A percentile compares a stretch with the other conserved stretches of the same genome.
Evolutionary conservation across 2,888 invertebrate genomes (phyloP).

Genomic region (Stenodema calcarata): DNA sequence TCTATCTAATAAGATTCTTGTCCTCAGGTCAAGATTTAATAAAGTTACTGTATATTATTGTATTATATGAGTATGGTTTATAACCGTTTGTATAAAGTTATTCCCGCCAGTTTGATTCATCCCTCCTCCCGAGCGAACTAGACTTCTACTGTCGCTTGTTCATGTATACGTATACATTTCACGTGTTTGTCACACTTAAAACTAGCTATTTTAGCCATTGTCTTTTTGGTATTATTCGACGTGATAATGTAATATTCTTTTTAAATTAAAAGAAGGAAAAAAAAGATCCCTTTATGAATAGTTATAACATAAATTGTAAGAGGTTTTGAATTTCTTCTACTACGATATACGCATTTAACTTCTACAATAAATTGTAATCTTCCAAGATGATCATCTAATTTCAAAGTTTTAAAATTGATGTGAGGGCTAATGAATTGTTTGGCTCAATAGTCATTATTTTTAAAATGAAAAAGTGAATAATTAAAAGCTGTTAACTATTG

Average conservation of each 20-base stretch:
- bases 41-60: slow-evolving; percentile 31
- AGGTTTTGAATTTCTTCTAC: slow-evolving; percentile 53
- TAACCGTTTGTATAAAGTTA: slow-evolving; percentile 48
- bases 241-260: slow-evolving; percentile 51
- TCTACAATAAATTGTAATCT: slow-evolving; percentile 55
- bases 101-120: slow-evolving; percentile 17
- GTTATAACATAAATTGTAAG: slow-evolving; percentile 23
- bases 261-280: slow-evolving; percentile 40
- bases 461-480: slow-evolving; percentile 48
- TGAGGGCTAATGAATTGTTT: slow-evolving; percentile 49
- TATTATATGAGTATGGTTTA: slow-evolving; percentile 44
- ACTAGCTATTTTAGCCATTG: slow-evolving; percentile 55
- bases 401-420: slow-evolving; percentile 35
- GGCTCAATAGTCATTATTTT: slow-evolving; percentile 56
- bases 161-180: slow-evolving; percentile 57
- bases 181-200: slow-evolving; percentile 55
- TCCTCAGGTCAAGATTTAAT: slow-evolving; percentile 5
- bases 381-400: slow-evolving; percentile 51
- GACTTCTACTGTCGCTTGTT: slow-evolving; percentile 29
- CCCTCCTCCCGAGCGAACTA: slow-evolving; percentile 36
- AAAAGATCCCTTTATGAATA: slow-evolving; percentile 49
- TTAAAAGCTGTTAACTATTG: slow-evolving; percentile 49
- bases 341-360: slow-evolving; percentile 54
- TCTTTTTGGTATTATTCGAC: slow-evolving; percentile 56
- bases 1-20: not conserved